A percentile compares a stretch with the other conserved stretches of the same genome.
Evolutionary conservation across 92 coral and sea anemone species (phyloP).

Genomic region (Epizoanthus scotinus): DNA sequence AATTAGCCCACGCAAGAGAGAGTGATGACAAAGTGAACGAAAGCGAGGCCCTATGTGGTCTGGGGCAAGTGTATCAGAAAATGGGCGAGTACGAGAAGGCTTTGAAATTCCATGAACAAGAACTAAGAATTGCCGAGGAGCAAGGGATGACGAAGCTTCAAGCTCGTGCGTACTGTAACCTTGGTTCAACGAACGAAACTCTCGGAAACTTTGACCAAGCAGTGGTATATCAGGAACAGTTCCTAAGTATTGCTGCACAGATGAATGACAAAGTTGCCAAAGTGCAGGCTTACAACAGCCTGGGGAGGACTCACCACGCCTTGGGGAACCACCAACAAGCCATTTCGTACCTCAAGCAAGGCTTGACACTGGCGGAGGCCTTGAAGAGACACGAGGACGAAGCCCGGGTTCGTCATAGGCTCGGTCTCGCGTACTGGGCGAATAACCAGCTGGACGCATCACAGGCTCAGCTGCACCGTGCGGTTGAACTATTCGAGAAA

Average conservation of each 20-base stretch:
- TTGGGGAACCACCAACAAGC: constrained; percentile 85
- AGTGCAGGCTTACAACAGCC: constrained; percentile 83
- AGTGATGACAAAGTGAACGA: constrained; percentile 70
- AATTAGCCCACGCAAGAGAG: constrained; percentile 74
- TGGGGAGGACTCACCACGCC: constrained; percentile 88
- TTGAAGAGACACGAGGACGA: constrained; percentile 89
- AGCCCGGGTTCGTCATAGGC: constrained; percentile 87
- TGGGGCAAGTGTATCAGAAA: constrained; percentile 88
- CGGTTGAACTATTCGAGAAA: constrained; percentile 85
- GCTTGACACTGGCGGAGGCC: constrained; percentile 79
- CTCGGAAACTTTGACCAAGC: constrained; percentile 87
- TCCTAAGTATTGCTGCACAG: constrained; percentile 84
- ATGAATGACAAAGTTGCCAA: constrained; percentile 82
- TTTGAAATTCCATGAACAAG: constrained; percentile 85
- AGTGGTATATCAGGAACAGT: constrained; percentile 84
- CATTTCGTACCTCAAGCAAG: constrained; percentile 86
- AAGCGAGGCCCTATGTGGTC: constrained; percentile 88
- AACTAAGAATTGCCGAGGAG: constrained; percentile 77
- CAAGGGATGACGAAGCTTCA: constrained; percentile 67
- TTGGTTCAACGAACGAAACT: constrained; percentile 83
- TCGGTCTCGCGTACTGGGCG: constrained; percentile 87
- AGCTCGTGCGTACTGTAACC: constrained; percentile 84
- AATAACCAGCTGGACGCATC: constrained; percentile 78
- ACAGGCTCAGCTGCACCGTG: constrained; percentile 79
- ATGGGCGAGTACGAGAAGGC: constrained; percentile 95